A percentile compares a stretch with the other conserved stretches of the same genome.
Conservation (phyloP, 2,888 invertebrate genomes). For the Synergus umbraculus region DNA sequence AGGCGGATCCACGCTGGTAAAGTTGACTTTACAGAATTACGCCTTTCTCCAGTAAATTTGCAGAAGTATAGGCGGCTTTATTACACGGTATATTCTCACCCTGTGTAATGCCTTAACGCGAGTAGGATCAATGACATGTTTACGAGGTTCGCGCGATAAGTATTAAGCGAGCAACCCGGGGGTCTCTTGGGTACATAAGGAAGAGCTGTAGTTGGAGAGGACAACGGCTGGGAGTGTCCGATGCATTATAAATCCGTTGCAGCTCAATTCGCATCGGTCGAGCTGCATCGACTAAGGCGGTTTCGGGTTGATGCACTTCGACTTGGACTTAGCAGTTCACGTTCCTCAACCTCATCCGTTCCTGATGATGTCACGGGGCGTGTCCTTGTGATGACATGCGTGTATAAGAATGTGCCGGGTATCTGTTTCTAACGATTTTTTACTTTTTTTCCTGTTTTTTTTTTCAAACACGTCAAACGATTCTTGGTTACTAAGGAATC, state of each 20-base stretch:
- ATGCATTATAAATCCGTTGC: conserved; percentile 54
- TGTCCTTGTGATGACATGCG: conserved; percentile 44
- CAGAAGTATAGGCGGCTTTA: conserved; percentile 53
- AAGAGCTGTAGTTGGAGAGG: conserved; percentile 50
- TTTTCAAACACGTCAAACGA: background rate
- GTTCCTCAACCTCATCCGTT: conserved; percentile 45
- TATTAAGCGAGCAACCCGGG: conserved; percentile 38
- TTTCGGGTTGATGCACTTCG: conserved; percentile 54
- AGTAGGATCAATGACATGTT: conserved; percentile 68
- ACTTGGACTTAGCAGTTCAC: conserved; percentile 45
- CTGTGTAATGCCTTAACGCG: conserved; percentile 59
- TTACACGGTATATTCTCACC: conserved; percentile 60
- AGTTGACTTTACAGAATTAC: background rate
- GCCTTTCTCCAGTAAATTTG: background rate
- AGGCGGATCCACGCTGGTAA: background rate
- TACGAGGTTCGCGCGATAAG: conserved; percentile 63
- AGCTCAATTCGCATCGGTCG: conserved; percentile 52
- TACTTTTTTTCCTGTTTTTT: background rate
- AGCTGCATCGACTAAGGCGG: conserved; percentile 45
- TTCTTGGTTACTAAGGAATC: conserved; percentile 8
- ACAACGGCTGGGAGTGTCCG: conserved; percentile 51
- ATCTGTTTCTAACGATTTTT: conserved; percentile 20
- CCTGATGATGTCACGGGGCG: conserved; percentile 49
- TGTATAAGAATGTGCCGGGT: conserved; percentile 26
- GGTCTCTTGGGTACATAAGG: conserved; percentile 45